Evolutionary conservation across 1,140 invertebrate species (phyloP), one percentile per base, ranked within the genome.

Genomic region (Ditylenchus dipsaci): DNA sequence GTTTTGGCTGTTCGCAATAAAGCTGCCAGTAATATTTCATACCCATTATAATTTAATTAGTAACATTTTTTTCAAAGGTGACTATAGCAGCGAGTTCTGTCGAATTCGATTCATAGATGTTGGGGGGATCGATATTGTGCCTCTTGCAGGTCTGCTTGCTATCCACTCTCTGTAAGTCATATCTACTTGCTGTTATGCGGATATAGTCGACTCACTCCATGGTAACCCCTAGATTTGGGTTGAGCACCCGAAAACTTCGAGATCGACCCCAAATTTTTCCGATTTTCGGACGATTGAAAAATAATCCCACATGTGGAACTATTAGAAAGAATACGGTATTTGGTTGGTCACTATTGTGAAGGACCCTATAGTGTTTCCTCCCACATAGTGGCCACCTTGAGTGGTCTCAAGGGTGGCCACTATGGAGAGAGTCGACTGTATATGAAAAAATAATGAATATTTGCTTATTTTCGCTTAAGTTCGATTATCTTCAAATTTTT

Each of bases 81-180:
- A 70, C 11, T 67, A 38, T 21, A 59, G 7, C 45, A 68, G 19
- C 13, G 68, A 70, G 49, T 70, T 70, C 47, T 70, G 68, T 42
- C 30, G 68, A 17, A 70, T 70, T 17, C 68, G 68, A 29, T 70
- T 60, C 30, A 30, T 71, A 9, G 68, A 70, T 42, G 26, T 70
- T 23, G 68, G 68, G 7, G 68, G 68, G 0, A 57, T 19, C 47
- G 68, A 70, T 29, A 67, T 71, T 57, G 68, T 70, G 11, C 68
- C 68, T 8, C 66, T 70, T 29, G 21, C 43, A n/a, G 29, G 63
- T 27, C 1, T 70, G 26, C 30, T 70, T 11, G 11, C n/a, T 17
- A 70, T 70, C n/a, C 68, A 70, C 42, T 19, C 67, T 23, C 21
- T 29, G 57, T 67, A 11, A 67, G 62, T 17, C 15, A 21, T 23